Evolutionary conservation across 2,113 vertebrate genomes (phyloP).

Genomic region (Calonectris borealis): DNA sequence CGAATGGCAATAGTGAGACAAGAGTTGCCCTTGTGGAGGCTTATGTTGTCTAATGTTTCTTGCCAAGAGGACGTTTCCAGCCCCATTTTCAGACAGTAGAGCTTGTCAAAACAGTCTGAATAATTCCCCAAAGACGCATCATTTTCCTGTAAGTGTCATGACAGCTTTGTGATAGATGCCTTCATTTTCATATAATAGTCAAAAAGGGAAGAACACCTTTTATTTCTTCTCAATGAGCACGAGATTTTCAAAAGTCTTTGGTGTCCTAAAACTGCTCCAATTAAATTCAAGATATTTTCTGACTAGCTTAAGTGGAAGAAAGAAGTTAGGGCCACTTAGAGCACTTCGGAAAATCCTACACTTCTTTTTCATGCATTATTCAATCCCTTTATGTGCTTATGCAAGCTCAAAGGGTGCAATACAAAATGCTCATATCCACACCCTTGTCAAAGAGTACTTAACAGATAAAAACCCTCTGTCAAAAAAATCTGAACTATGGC

Average conservation of each 20-base stretch:
- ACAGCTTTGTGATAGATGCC: slow-evolving; percentile 23
- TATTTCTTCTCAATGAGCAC: not conserved
- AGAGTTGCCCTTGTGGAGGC: not conserved
- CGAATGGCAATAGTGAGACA: not conserved
- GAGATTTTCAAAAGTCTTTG: not conserved
- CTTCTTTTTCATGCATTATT: slow-evolving; percentile 23
- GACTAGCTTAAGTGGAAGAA: slow-evolving; percentile 21
- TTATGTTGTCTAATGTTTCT: slow-evolving; percentile 19
- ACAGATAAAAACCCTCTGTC: slow-evolving; percentile 12
- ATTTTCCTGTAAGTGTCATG: slow-evolving; percentile 14
- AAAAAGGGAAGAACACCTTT: not conserved
- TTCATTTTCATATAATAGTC: slow-evolving; percentile 27
- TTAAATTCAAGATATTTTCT: slow-evolving; percentile 39
- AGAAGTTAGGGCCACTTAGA: not conserved
- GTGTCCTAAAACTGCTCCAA: not conserved
- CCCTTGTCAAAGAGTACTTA: slow-evolving; percentile 50
- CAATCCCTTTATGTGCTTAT: not conserved
- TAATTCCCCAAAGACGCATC: slow-evolving; percentile 38
- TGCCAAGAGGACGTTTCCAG: slow-evolving; percentile 32
- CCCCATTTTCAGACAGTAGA: slow-evolving; percentile 4
- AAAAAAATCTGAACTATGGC: not conserved
- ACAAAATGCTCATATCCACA: slow-evolving; percentile 43
- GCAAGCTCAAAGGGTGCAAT: not conserved
- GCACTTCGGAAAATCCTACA: slow-evolving; percentile 5
- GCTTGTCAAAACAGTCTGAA: slow-evolving; percentile 37